Conservation (phyloP, 2,888 invertebrate genomes). For the Sphaeridia pumilis region DNA sequence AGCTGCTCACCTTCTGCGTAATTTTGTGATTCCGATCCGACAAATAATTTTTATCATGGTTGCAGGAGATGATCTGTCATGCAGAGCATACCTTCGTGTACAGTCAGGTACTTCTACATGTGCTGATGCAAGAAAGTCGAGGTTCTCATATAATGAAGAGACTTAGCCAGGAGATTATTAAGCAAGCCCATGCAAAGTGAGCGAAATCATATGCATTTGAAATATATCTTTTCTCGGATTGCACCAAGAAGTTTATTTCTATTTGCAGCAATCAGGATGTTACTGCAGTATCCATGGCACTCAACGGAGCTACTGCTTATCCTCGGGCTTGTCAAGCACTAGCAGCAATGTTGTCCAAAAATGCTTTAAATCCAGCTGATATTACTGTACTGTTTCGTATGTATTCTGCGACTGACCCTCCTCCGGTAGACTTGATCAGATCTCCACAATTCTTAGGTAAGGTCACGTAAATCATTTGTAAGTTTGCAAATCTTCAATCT, state of each 20-base stretch:
- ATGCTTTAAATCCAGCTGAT: constrained; percentile 93
- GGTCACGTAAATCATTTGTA: no score
- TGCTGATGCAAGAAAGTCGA: constrained; percentile 75
- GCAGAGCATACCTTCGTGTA: constrained; percentile 98
- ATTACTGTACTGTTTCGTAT: constrained; percentile 83
- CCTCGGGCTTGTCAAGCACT: constrained; percentile 85
- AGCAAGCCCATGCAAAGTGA: constrained; percentile 67
- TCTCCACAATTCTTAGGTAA: constrained; percentile 84
- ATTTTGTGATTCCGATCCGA: no score
- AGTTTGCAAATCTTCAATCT: constrained; percentile 9
- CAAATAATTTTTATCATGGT: no score
- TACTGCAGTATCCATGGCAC: constrained; percentile 90
- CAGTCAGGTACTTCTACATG: constrained; percentile 83
- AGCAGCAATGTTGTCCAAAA: constrained; percentile 88
- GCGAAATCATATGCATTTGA: constrained; percentile 51
- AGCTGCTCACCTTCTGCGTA: no score
- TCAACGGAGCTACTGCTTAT: constrained; percentile 81
- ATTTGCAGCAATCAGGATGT: constrained; percentile 74
- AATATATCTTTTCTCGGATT: no score
- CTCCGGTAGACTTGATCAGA: constrained; percentile 84
- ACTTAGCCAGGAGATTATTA: constrained; percentile 89
- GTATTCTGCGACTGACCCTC: constrained; percentile 77
- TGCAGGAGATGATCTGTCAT: constrained; percentile 93
- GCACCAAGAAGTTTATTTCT: no score
- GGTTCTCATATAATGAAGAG: constrained; percentile 81